Base-by-base conservation (phyloP, 1,140 invertebrate species). In the Leptoteleia sp. region DNA sequence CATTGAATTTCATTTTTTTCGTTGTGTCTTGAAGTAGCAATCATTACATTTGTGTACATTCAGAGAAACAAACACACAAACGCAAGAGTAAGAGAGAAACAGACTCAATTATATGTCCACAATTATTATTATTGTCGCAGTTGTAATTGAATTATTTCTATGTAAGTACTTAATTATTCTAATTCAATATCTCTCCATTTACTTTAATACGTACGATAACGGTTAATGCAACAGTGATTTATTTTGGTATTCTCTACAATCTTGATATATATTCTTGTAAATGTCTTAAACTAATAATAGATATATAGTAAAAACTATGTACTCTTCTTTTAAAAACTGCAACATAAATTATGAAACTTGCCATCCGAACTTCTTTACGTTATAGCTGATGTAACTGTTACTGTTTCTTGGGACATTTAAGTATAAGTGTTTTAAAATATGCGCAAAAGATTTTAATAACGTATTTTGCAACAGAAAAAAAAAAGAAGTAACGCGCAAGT, bases 1-100 rank as follows among this genome's bases (percentile, higher is more conserved):
- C 62, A 16, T 47, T 76, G 33, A 19, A 8, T 50, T 71, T 45
- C 19, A 45, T 7, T 33, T 68, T 73, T 81, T 77, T 65, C 38
- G 76, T 79, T 68, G 78, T 38, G 48, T 57, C 43, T 25, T n/a
- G n/a, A 37, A 40, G 33, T 22, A 62, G 17, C 15, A 40, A n/a
- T 76, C 57, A 62, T 50, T 33, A 17, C 52, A 57, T 59, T 17
- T 52, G 55, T 61, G 17, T 52, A 54, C 22, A 52, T 73, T 62
- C 27, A 37, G 35, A 31, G 55, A 62, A 52, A 11, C 0, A 13
- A 25, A 57, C n/a, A n/a, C n/a, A 15, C 27, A 43, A 25, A 17
- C 25, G 55, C 25, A 42, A 61, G 38, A 31, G 19, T 12, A 19
- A 42, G 57, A 73, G 59, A 73, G 59, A 64, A 73, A 73, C 48